Percentiles rank a stretch among this genome's conserved stretches.
These are phyloP conservation scores for Vanessa atalanta DNA, from an alignment of 1,140 invertebrate genomes.

Conservation along the genomic window DNA sequence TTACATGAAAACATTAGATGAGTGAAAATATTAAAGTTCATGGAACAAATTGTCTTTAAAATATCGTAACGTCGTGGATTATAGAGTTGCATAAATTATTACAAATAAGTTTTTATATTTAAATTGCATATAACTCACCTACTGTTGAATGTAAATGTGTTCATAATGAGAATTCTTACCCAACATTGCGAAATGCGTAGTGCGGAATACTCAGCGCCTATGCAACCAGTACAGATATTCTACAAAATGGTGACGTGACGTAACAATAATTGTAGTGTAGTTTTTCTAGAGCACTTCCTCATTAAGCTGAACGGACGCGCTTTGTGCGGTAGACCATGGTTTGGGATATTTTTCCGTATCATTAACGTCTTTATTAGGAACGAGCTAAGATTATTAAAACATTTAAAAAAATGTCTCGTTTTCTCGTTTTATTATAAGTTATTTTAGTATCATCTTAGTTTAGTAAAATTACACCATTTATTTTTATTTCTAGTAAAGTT, in stretches of 20 bases:
- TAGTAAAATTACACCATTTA: too few relatives aligned
- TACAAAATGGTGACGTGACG: constrained; percentile 48
- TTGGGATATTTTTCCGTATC: constrained; percentile 6
- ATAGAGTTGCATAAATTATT: background rate
- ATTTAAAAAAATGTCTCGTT: background rate
- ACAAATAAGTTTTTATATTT: background rate
- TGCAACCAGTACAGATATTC: constrained; percentile 31
- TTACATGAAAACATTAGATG: too few relatives aligned
- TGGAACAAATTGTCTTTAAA: background rate
- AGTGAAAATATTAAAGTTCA: too few relatives aligned
- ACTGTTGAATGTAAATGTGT: constrained; percentile 14
- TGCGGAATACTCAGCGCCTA: constrained; percentile 14
- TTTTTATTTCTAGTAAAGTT: too few relatives aligned
- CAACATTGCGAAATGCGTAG: constrained; percentile 30
- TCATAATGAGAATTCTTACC: constrained; percentile 27
- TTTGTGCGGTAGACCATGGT: constrained; percentile 38
- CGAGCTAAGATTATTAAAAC: background rate
- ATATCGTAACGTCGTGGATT: background rate
- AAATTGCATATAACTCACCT: background rate
- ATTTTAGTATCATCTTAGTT: too few relatives aligned
- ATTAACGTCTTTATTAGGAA: constrained; percentile 12
- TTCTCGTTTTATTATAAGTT: background rate
- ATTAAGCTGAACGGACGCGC: constrained; percentile 63
- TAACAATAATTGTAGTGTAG: constrained; percentile 68
- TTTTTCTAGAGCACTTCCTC: constrained; percentile 77